Evolutionary conservation across 2,113 vertebrate species (phyloP).

Genomic region (Elephantulus edwardii): DNA sequence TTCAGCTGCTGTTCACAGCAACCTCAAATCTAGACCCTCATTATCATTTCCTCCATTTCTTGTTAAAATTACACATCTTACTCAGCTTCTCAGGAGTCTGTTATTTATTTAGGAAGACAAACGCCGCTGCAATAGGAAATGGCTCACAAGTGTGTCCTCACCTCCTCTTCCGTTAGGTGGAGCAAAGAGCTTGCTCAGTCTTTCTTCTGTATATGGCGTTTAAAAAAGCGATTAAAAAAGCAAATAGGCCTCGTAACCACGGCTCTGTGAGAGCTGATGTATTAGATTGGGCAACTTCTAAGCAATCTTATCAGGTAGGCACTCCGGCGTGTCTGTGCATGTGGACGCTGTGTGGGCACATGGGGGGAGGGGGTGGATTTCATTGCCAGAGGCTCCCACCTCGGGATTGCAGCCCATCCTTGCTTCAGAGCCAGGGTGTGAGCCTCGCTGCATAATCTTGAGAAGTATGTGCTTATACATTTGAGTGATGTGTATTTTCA

Average conservation of each 20-base stretch:
- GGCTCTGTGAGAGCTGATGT: neutral
- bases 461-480: neutral
- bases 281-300: neutral
- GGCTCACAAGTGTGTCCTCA: neutral
- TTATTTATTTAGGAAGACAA: neutral
- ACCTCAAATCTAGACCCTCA: neutral
- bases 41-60: neutral
- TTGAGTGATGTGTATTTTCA: constrained; percentile 10
- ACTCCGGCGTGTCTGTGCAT: neutral
- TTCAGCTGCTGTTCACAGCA: neutral
- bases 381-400: neutral
- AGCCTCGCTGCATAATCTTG: neutral
- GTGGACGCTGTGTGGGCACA: neutral
- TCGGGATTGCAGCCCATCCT: neutral
- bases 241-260: neutral
- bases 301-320: neutral
- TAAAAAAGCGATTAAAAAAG: neutral
- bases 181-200: constrained; percentile 48
- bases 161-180: constrained; percentile 53
- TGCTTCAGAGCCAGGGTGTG: neutral
- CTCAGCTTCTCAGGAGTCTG: neutral
- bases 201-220: neutral
- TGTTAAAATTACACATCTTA: too few species aligned
- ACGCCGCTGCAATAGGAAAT: neutral
- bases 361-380: rapidly evolving